A percentile compares a stretch with the other conserved stretches of the same genome.
Conservation (phyloP, 1,140 invertebrate species). For the Melanaphis sacchari region DNA sequence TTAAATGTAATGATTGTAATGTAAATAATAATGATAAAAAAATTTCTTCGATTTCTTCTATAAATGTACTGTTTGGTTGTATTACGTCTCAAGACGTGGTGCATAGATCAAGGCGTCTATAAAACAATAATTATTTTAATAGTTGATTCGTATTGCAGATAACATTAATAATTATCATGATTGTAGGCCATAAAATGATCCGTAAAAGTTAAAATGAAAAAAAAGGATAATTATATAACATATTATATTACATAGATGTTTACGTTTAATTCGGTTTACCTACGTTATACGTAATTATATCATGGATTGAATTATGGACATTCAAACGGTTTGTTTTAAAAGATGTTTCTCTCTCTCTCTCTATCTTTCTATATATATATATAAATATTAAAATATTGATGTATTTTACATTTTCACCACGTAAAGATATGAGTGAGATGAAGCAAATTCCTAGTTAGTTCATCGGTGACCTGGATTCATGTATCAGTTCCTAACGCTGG, state of each 20-base stretch:
- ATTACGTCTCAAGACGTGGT: background rate
- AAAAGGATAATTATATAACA: background rate
- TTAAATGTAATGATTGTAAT: background rate
- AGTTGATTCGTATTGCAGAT: background rate
- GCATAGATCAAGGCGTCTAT: background rate
- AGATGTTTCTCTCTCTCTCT: background rate
- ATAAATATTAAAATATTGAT: background rate
- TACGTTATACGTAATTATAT: background rate
- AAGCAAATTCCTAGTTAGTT: background rate
- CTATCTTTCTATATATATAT: too few species aligned
- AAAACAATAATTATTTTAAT: background rate
- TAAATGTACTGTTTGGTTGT: background rate
- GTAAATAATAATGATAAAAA: too few species aligned
- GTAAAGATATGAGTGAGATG: background rate
- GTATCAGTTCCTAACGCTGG: background rate
- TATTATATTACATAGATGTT: background rate
- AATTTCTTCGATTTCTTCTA: background rate
- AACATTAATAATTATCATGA: background rate
- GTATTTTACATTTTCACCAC: background rate
- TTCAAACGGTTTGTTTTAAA: background rate
- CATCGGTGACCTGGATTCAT: background rate
- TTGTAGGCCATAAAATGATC: background rate
- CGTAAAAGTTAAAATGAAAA: background rate
- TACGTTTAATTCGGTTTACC: background rate
- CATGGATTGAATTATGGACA: background rate